Conservation (phyloP, 2,797 vertebrate genomes). For the Ctenochaetus hawaiiensis region DNA sequence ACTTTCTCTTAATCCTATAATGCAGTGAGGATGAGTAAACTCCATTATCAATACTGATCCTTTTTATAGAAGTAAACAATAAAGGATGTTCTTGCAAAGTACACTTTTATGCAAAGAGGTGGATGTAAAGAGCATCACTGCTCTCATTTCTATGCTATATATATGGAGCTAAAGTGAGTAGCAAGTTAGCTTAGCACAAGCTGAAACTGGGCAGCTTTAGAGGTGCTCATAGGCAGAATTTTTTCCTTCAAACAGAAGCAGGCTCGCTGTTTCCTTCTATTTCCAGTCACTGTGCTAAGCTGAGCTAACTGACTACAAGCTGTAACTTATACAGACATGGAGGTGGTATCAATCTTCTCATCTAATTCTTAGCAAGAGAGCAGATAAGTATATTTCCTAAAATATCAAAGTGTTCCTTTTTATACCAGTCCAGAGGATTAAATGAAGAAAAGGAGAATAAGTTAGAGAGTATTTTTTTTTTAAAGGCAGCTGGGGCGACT, state of each 20-base stretch:
- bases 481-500: neutral
- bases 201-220: neutral
- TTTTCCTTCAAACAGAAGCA: neutral
- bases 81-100: neutral
- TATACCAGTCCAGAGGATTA: neutral
- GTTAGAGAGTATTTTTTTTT: neutral
- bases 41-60: no score
- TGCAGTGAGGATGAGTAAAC: no score
- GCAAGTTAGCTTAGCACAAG: neutral
- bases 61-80: neutral
- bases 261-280: neutral
- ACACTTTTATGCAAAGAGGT: neutral
- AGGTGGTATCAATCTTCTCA: neutral
- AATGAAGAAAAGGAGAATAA: neutral
- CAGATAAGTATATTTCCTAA: neutral
- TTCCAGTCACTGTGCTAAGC: neutral
- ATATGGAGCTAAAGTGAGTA: neutral
- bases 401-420: neutral
- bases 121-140: neutral
- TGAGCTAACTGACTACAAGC: neutral
- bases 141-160: neutral
- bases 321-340: no score
- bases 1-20: no score
- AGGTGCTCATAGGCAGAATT: neutral
- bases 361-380: neutral